phyloP scores from a whole-genome alignment of 2,797 vertebrate genomes.

The Podargus strigoides region DNA sequence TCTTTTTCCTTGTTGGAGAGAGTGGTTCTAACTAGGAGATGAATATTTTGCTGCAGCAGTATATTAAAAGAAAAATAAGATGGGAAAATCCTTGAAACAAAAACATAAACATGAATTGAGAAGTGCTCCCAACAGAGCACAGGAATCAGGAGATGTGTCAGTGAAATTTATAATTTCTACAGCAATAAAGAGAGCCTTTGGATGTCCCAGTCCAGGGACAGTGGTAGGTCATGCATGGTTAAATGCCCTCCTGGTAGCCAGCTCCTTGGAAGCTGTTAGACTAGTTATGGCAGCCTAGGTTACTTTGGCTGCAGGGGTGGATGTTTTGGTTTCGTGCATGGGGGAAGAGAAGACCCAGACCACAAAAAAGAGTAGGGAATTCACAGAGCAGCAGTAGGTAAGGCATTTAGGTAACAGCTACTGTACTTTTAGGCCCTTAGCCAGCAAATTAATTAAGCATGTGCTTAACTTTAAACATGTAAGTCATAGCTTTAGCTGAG shows the following conservation, averaged over 20 bases:
- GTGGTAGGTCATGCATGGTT: not conserved
- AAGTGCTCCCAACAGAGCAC: not conserved
- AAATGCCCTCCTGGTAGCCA: not conserved
- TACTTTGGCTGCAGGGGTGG: not conserved
- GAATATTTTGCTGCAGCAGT: not conserved
- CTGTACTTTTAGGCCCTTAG: not conserved
- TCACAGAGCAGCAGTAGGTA: constrained; percentile 18
- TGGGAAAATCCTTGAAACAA: not conserved
- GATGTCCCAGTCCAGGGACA: not conserved
- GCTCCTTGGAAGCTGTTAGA: not conserved
- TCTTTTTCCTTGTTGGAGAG: constrained; percentile 58
- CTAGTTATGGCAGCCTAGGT: not conserved
- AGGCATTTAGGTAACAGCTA: constrained; percentile 27
- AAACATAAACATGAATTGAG: not conserved
- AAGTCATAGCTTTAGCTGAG: not conserved
- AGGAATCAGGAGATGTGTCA: not conserved
- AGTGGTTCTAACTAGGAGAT: not conserved
- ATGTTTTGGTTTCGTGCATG: not conserved
- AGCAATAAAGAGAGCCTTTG: not conserved
- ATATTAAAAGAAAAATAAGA: constrained; percentile 17
- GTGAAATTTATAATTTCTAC: constrained; percentile 12
- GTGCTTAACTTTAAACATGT: not conserved
- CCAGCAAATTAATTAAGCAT: constrained; percentile 51
- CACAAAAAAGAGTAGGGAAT: constrained; percentile 22
- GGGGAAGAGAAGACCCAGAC: not conserved